phyloP scores from a whole-genome alignment of 2,113 vertebrate species.

The Polypterus bichir region DNA sequence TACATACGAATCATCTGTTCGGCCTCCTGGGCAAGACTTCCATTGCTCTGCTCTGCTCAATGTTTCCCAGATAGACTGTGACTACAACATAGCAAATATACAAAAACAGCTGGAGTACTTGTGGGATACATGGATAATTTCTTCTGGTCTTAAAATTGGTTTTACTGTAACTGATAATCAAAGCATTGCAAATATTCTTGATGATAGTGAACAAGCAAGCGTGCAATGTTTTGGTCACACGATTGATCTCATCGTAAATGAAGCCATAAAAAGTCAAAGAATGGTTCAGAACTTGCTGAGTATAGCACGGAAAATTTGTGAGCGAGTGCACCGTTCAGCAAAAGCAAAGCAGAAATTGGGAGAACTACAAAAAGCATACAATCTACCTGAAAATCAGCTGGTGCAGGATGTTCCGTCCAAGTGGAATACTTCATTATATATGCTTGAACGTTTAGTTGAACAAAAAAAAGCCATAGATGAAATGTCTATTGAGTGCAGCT shows the following conservation, averaged over 20 bases:
- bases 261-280: conserved; percentile 94
- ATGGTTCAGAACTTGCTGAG: conserved; percentile 93
- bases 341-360: conserved; percentile 75
- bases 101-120: conserved; percentile 86
- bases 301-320: conserved; percentile 84
- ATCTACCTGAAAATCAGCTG: conserved; percentile 75
- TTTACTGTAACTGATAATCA: conserved; percentile 84
- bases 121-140: conserved; percentile 89
- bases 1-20: conserved; percentile 66
- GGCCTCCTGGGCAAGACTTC: conserved; percentile 77
- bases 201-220: conserved; percentile 66
- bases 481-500: conserved; percentile 81
- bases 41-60: conserved; percentile 84
- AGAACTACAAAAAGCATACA: conserved; percentile 67
- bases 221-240: conserved; percentile 88
- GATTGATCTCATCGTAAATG: conserved; percentile 75
- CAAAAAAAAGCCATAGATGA: conserved; percentile 84
- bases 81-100: conserved; percentile 71
- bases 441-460: conserved; percentile 88
- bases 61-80: conserved; percentile 79
- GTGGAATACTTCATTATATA: conserved; percentile 84
- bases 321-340: conserved; percentile 78
- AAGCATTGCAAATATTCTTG: conserved; percentile 67
- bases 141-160: conserved; percentile 74
- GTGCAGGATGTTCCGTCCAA: conserved; percentile 83